Evolutionary conservation across 1,140 invertebrate species (phyloP).

Genomic region (Physella acuta): DNA sequence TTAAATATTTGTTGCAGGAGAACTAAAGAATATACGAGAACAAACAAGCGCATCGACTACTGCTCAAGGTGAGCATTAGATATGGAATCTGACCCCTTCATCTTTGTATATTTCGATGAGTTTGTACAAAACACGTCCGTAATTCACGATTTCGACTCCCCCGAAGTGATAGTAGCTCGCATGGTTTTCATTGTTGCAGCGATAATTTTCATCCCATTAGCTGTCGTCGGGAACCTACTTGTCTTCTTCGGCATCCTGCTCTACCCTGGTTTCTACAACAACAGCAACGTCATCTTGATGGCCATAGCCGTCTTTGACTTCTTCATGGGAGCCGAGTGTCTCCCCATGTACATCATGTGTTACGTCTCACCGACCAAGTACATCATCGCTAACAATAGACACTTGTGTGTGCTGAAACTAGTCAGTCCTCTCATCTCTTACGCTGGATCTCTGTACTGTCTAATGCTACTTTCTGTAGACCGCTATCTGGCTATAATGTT

Average conservation of each 20-base stretch:
- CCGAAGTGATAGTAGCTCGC: background rate
- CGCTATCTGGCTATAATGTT: background rate
- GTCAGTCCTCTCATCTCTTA: background rate
- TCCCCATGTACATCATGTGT: background rate
- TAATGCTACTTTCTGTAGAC: background rate
- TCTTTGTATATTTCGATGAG: too few species aligned
- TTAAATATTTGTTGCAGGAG: too few species aligned
- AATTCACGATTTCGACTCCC: too few species aligned
- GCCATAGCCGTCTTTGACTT: background rate
- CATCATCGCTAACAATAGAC: background rate
- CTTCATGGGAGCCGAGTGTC: background rate
- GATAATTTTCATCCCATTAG: background rate
- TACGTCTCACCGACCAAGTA: background rate
- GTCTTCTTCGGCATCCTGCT: background rate
- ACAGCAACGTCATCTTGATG: background rate
- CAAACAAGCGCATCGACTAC: too few species aligned
- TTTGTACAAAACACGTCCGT: too few species aligned
- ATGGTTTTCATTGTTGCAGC: background rate
- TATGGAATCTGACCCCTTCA: too few species aligned
- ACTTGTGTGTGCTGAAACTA: background rate
- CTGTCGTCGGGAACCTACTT: background rate
- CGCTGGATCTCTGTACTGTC: background rate
- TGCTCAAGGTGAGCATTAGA: too few species aligned
- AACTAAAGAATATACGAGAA: too few species aligned
- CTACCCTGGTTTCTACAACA: background rate